These are phyloP conservation scores for Eurystomus gularis DNA, from an alignment of 2,113 vertebrate species.

Conservation along the genomic window DNA sequence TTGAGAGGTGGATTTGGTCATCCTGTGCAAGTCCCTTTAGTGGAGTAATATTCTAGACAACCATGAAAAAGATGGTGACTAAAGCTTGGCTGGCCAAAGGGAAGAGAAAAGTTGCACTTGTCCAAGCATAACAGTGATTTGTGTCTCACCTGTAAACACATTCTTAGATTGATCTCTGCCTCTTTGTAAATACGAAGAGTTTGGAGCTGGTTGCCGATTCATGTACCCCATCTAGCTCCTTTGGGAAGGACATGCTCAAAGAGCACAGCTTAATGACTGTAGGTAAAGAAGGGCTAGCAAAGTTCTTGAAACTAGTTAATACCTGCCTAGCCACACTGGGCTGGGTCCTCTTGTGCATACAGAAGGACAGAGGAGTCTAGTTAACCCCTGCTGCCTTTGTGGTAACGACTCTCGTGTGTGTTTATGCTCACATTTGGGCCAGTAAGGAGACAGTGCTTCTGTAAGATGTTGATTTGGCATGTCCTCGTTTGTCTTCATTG, in stretches of 20 bases:
- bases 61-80: neutral
- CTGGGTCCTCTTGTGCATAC: neutral
- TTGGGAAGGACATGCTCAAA: accelerated
- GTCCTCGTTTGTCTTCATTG: neutral
- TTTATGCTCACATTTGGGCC: neutral
- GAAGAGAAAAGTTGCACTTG: neutral
- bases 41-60: neutral
- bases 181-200: neutral
- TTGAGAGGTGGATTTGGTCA: neutral
- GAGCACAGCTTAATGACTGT: neutral
- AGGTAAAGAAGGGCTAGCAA: neutral
- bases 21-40: neutral
- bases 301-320: neutral
- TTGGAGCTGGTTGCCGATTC: neutral
- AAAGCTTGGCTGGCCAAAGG: neutral
- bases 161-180: neutral
- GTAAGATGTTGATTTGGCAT: neutral
- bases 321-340: neutral
- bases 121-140: neutral
- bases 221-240: neutral
- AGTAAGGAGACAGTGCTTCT: neutral
- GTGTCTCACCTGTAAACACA: neutral
- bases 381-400: neutral
- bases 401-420: accelerated
- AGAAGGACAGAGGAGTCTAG: neutral